Base-by-base conservation (phyloP, 2,113 vertebrate genomes). In the Xenopus borealis region DNA sequence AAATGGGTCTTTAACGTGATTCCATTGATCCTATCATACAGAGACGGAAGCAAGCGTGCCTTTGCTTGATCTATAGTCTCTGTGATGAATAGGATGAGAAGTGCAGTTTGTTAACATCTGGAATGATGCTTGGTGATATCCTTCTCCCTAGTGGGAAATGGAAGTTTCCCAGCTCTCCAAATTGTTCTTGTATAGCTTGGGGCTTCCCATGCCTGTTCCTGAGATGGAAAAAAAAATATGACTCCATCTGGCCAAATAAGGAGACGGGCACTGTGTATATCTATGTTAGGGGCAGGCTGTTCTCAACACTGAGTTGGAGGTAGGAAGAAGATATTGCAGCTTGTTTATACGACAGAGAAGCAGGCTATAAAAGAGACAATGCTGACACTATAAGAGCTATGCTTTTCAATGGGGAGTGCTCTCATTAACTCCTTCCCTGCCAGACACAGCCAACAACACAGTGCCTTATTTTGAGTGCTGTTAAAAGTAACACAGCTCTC, bases 161-260 rank as follows among this genome's bases (percentile, higher is more conserved):
- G 66, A 11, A 70, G 50, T 62, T 83, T 84, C 69, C 81, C 81
- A 79, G 78, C 71, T 85, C 58, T n/a, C 20, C 0, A n/a, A 40
- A 74, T 73, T 66, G 52, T 46, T 3, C 0, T 3, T 57, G 13
- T 69, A 10, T 68, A 62, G 65, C 0, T 0, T 69, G 61, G 27
- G 0, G 0, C 16, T 23, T 62, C 2, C 0, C 76, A 79, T 68
- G 80, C 78, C 59, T 59, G 23, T 57, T 81, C 80, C 66, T 72
- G 76, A 82, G 82, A 81, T 59, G 11, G 12, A 57, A 66, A 50
- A 19, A 50, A n/a, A 69, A 75, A 68, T 27, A 58, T 77, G 74
- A 77, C 74, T 78, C 69, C 55, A 66, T 72, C 82, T 69, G 55
- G 45, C 84, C 33, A 71, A 87, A 88, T 87, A 90, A 87, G 84